Conservation (phyloP, 2,797 vertebrate species). For the Vipera ursinii region DNA sequence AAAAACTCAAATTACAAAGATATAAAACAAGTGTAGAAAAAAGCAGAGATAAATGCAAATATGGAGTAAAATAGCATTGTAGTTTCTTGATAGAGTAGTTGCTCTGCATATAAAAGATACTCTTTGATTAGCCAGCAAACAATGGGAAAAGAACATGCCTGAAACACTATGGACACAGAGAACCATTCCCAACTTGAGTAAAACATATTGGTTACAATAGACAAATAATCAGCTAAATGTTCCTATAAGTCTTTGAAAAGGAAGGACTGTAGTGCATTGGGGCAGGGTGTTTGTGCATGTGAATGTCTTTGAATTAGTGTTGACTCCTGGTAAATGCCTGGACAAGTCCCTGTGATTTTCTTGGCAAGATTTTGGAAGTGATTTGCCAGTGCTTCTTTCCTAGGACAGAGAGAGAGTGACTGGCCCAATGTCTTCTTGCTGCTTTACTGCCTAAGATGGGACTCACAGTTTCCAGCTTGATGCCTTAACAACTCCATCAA, state of each 20-base stretch:
- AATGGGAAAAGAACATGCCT: neutral
- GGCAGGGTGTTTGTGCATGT: neutral
- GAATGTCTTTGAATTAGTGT: neutral
- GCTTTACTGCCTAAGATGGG: neutral
- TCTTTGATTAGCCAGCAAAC: neutral
- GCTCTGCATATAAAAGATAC: neutral
- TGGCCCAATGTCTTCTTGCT: neutral
- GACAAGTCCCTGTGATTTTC: neutral
- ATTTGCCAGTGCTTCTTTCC: neutral
- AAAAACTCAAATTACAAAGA: neutral
- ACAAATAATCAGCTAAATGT: neutral
- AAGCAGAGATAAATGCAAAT: neutral
- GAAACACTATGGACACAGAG: neutral
- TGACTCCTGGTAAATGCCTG: neutral
- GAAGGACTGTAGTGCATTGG: neutral
- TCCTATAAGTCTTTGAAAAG: neutral
- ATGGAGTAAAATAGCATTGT: neutral
- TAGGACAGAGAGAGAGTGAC: neutral
- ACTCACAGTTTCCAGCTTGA: neutral
- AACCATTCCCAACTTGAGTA: neutral
- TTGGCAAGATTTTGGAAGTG: neutral
- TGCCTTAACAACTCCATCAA: neutral
- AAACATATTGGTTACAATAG: neutral
- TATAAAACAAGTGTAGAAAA: neutral
- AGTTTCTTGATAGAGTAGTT: neutral